Evolutionary conservation across 2,888 invertebrate species (phyloP).

Genomic region (Tetropium fuscum): DNA sequence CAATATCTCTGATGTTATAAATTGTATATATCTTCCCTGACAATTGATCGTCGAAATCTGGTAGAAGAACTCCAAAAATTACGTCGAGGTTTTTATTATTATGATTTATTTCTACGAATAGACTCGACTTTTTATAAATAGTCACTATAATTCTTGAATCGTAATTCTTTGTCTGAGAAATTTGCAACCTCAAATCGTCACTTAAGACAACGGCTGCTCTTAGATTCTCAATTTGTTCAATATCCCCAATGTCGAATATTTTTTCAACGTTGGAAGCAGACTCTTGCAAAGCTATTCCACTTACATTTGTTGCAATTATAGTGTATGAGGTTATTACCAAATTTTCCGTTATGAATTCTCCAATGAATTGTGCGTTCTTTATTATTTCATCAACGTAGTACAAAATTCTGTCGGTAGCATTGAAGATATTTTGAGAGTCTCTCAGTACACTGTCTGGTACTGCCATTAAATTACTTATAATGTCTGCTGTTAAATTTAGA

Average conservation of each 20-base stretch:
- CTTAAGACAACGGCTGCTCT: conserved; percentile 27
- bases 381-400: conserved; percentile 43
- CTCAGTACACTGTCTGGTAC: conserved; percentile 34
- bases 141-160: conserved; percentile 33
- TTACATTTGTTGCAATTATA: conserved; percentile 14
- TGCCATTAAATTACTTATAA: conserved; percentile 42
- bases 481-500: conserved; percentile 16
- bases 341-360: conserved; percentile 15
- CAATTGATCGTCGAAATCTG: conserved; percentile 19
- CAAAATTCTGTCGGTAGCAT: conserved; percentile 49
- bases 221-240: conserved; percentile 8
- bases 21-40: conserved; percentile 4
- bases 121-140: conserved; percentile 33
- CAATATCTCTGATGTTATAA: neutral
- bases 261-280: neutral
- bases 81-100: conserved; percentile 21
- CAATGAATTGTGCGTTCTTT: conserved; percentile 30
- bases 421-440: conserved; percentile 42
- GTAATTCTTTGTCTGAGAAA: conserved; percentile 10
- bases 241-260: neutral
- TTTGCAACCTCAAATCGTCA: conserved; percentile 21
- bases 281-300: neutral
- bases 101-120: conserved; percentile 31
- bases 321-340: conserved; percentile 25
- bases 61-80: conserved; percentile 39